Evolutionary conservation across 1,140 invertebrate species (phyloP), one percentile per base, ranked within the genome.

Genomic region (Leguminivora glycinivorella): DNA sequence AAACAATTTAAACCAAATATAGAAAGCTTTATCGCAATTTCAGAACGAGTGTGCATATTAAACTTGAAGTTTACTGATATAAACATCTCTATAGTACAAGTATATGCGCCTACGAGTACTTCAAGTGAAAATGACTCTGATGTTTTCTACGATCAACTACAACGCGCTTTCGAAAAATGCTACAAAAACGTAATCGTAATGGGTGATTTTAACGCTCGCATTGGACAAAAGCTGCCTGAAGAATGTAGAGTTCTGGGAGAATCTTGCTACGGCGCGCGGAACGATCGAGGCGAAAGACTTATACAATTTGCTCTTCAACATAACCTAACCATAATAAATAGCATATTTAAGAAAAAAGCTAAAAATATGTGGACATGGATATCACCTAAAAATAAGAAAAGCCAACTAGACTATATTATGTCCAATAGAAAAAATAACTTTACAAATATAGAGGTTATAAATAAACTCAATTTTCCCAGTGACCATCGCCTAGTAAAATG

Each of bases 121-220:
- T 9, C 38, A 40, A 1, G 5, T 14, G 38, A 40, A n/a, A 6
- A 40, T 6, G 38, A 40, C 1, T 9, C 1, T 9, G 6, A 26
- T 9, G 56, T 0, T 1, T 58, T 58, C 5, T 58, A 58, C 12
- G 25, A 26, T 2, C 56, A 58, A 5, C 5, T 58, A 58, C 56
- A 58, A 22, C 10, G 12, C 19, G 3, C 56, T 17, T 2, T 58
- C 4, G 12, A 10, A 58, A 24, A 58, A 14, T 58, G 56, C 12
- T 9, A 24, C 19, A 24, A 56, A 56, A 56, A 56, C 9, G 1
- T 56, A 0, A 56, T 56, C 1, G 56, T 56, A n/a, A 56, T 56
- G 56, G 56, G 56, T 19, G 56, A 56, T 56, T 63, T 63, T 22
- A 63, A 63, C n/a, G 58, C 58, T 1, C 6, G 29, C 6, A 14